Evolutionary conservation across 2,797 vertebrate genomes (phyloP).

Genomic region (Florisuga fusca): DNA sequence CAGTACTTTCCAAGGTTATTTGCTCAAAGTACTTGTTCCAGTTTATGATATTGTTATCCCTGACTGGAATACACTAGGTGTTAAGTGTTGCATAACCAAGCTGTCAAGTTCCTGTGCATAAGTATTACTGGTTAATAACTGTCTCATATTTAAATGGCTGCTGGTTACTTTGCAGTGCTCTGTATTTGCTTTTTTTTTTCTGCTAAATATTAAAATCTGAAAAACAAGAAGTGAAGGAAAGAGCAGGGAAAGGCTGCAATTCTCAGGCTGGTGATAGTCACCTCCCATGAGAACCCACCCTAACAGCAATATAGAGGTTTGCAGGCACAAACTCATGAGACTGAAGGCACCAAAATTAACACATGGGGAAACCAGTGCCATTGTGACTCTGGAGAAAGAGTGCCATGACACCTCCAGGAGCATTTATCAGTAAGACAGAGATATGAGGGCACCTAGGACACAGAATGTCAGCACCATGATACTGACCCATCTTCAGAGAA

Average conservation of each 20-base stretch:
- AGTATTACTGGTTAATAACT: background rate
- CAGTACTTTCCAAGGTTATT: background rate
- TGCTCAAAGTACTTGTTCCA: background rate
- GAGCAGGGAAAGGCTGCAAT: background rate
- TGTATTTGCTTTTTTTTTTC: background rate
- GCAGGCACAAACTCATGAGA: background rate
- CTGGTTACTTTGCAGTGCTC: background rate
- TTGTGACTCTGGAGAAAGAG: background rate
- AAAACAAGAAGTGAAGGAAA: background rate
- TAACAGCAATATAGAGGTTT: background rate
- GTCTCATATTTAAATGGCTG: background rate
- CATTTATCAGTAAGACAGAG: background rate
- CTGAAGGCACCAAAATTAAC: background rate
- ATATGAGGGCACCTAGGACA: background rate
- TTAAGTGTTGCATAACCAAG: background rate
- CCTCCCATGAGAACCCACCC: background rate
- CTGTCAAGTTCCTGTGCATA: background rate
- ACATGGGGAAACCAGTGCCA: background rate
- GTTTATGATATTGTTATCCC: background rate
- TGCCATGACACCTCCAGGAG: background rate
- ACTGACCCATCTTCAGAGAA: background rate
- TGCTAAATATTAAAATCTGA: background rate
- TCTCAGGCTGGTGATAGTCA: background rate
- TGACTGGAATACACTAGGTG: background rate
- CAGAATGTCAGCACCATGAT: background rate